Percentiles rank a stretch among this genome's conserved stretches.
phyloP scores from a whole-genome alignment of 1,140 invertebrate species.

The Drosophila serrata region DNA sequence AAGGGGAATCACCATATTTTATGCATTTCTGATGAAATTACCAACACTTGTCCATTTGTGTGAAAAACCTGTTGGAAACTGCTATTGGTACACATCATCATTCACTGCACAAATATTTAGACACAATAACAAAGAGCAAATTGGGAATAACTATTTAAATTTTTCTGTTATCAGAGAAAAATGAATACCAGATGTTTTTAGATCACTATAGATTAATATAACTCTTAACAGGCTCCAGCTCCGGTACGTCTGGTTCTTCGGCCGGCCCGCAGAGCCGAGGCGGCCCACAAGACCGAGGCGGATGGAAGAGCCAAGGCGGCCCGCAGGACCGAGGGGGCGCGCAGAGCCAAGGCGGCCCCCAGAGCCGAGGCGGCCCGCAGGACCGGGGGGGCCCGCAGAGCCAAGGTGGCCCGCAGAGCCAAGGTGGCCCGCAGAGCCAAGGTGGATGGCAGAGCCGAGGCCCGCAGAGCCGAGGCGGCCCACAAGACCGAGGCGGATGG shows the following conservation, averaged over 20 bases:
- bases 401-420: too few species aligned
- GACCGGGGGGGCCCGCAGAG: too few species aligned
- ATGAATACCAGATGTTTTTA: neutral
- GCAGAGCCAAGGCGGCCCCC: too few species aligned
- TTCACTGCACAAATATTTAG: neutral
- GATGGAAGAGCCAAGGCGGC: too few species aligned
- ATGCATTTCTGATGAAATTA: slow-evolving; percentile 22
- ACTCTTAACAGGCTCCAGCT: slow-evolving; percentile 6
- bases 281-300: too few species aligned
- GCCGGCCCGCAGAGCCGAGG: slow-evolving; percentile 15
- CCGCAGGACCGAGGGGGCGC: too few species aligned
- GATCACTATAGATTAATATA: too few species aligned
- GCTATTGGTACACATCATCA: neutral
- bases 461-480: too few species aligned
- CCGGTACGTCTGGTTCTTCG: neutral
- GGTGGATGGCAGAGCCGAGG: too few species aligned
- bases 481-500: too few species aligned
- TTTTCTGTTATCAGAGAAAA: neutral
- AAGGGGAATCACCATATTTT: slow-evolving; percentile 8
- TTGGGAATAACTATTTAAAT: neutral
- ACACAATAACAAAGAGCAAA: neutral
- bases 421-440: too few species aligned
- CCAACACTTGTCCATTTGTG: neutral
- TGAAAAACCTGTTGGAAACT: neutral
- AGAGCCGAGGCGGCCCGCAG: too few species aligned